Conservation (phyloP, 2,888 invertebrate species). For the Sphecodes monilicornis region DNA sequence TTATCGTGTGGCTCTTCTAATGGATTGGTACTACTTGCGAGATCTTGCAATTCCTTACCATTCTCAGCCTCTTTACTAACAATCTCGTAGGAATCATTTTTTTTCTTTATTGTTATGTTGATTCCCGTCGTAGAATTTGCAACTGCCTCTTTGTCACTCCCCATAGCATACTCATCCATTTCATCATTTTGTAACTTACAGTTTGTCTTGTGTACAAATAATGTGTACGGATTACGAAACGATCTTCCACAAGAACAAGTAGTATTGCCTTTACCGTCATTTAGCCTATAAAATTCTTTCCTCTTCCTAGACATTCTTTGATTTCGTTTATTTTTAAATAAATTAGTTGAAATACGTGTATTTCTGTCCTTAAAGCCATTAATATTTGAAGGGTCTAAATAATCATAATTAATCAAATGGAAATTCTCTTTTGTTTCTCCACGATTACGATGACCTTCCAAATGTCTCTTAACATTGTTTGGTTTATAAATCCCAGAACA, state of each 20-base stretch:
- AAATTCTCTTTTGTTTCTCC: conserved; percentile 74
- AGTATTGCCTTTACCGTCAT: conserved; percentile 31
- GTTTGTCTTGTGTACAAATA: conserved; percentile 74
- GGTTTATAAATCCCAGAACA: conserved; percentile 67
- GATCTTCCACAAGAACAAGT: conserved; percentile 75
- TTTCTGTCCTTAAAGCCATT: not conserved
- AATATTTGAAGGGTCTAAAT: conserved; percentile 15
- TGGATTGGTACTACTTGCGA: conserved; percentile 53
- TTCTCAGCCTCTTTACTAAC: conserved; percentile 74
- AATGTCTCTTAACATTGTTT: conserved; percentile 57
- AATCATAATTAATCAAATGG: conserved; percentile 58
- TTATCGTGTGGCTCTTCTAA: conserved; percentile 58
- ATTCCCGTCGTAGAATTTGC: conserved; percentile 67
- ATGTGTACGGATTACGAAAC: conserved; percentile 76
- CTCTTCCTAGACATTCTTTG: not conserved
- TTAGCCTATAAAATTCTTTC: not conserved
- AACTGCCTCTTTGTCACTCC: not conserved
- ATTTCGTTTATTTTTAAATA: not conserved
- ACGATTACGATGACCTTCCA: conserved; percentile 53
- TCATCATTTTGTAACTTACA: conserved; percentile 64
- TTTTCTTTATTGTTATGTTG: conserved; percentile 82
- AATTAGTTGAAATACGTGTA: not conserved
- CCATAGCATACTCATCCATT: not conserved
- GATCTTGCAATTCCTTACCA: conserved; percentile 65
- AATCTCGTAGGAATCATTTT: conserved; percentile 81